Base-by-base conservation (phyloP, 2,113 vertebrate genomes). In the Rhinichthys klamathensis region DNA sequence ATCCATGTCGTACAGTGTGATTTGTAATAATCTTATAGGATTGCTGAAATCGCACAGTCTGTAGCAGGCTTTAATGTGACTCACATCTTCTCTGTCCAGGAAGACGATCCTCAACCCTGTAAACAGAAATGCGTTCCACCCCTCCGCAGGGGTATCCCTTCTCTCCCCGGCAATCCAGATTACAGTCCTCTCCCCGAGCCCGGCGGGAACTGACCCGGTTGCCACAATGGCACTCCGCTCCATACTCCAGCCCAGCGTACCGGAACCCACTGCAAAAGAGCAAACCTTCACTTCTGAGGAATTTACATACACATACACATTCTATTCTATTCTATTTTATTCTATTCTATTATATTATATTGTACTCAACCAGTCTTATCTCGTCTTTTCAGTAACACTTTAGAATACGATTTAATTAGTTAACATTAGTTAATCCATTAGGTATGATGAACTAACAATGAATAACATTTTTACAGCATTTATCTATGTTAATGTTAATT, bases 161-260 rank as follows among this genome's bases (percentile, higher is more conserved):
- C 84, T 97, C 92, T 0, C 96, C 96, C 86, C 92, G 94, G 87
- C 96, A 97, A 87, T 96, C 95, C 3, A 94, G 93, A 91, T 92
- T 96, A 84, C 96, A 97, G 63, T 96, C 95, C 86, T 95, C 92
- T 0, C 93, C 92, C 87, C 88, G 88, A 0, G 92, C 82, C 0
- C 89, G 77, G 0, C 49, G 69, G 0, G 70, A 78, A 0, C 96
- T 94, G 3, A 96, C 90, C 21, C 82, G 87, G 91, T 96, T 97
- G 81, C 96, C 96, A 0, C 96, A 97, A 91, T 95, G 96, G 90
- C 96, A 97, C 91, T 97, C 96, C 0, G 96, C 92, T 12, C 96
- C 96, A 0, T 93, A 94, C 0, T 95, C 95, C 92, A 97, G 91
- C 0, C 96, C 96, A 0, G 96, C 96, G 0, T 94, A 97, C 73